Base-by-base conservation (phyloP, 2,113 vertebrate genomes). In the Cichladusa arquata region DNA sequence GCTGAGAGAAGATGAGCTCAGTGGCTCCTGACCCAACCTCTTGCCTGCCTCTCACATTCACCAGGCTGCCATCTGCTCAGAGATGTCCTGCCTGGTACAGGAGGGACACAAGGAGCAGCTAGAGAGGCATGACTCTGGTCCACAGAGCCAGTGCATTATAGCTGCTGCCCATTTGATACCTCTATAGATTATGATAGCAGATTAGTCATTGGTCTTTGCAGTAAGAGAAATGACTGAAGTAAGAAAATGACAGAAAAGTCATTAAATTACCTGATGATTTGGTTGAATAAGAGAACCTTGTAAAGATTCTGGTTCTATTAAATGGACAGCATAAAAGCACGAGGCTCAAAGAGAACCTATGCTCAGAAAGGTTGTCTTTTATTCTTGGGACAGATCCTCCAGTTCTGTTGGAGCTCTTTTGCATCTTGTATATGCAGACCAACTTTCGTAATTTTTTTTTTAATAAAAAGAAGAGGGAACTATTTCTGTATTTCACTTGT, bases 1-100 rank as follows among this genome's bases (percentile, higher is more conserved):
- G 60, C 48, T 73, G 33, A 15, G 8, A 4, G 16, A 57, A 7
- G 17, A 50, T 36, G 70, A 70, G 8, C 25, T 44, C 0, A 0
- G 31, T 23, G 48, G 29, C 25, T 82, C n/a, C 70, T 57, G 48
- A 85, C 36, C 14, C 48, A 81, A 2, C 13, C 24, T 81, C 5
- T 34, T 89, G 19, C 38, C 78, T 77, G 62, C 13, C 36, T 31
- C 45, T 38, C 38, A 12, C 8, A 18, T 9, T 53, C 34, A 81
- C 2, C 20, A 9, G 17, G 15, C 20, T 71, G 56, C 69, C 48
- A 44, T 25, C 20, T 76, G 56, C 64, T 54, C 47, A 5, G 7
- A n/a, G 14, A 50, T 29, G 18, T 77, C n/a, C 42, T 38, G 19
- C 5, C 23, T 60, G 61, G 23, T 14, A 29, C 14, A 33, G n/a